Base-by-base conservation (phyloP, 2,797 vertebrate genomes). In the Xiphorhynchus erythropygius region DNA sequence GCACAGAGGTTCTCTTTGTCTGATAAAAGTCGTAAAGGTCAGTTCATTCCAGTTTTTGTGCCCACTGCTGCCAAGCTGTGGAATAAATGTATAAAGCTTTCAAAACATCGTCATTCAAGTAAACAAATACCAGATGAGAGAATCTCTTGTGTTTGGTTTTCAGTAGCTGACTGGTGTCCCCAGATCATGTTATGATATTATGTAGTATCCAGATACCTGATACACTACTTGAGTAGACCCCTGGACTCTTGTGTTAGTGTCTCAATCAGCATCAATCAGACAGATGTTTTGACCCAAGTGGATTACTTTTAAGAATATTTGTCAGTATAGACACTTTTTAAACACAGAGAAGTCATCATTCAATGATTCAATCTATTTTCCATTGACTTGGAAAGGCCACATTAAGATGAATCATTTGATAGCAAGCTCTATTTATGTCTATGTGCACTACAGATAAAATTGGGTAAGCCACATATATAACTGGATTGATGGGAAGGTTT, bases 1-100 rank as follows among this genome's bases (percentile, higher is more conserved):
- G 56, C 64, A 97, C 71, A 97, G 87, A 96, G 69, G 47, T 83
- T 87, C 42, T 82, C 89, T 96, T 97, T 97, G 93, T 96, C 62
- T 85, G 91, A 97, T 92, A 91, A 90, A 97, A 94, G 49, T 80
- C 37, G 10, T 84, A 95, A 89, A 95, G 47, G 70, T 93, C 62
- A 90, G 39, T 53, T 87, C 42, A 70, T 95, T 94, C 67, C 86
- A 96, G 82, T 62, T 92, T 97, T 94, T 87, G 68, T 68, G 87
- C 42, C 78, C 69, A 92, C 76, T 44, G 4, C 22, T 93, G 80
- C 90, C 94, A 95, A 95, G 94, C 16, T 83, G 59, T 89, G 89
- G 90, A 96, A 97, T 86, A 95, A 71, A 92, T 37, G n/a, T 86
- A 85, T 64, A 93, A 93, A 75, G 24, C 17, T 89, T 93, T 95